A percentile compares a stretch with the other conserved stretches of the same genome.
These are phyloP conservation scores for Sebastes hopkinsi DNA, from an alignment of 2,797 vertebrate genomes.

Conservation along the genomic window DNA sequence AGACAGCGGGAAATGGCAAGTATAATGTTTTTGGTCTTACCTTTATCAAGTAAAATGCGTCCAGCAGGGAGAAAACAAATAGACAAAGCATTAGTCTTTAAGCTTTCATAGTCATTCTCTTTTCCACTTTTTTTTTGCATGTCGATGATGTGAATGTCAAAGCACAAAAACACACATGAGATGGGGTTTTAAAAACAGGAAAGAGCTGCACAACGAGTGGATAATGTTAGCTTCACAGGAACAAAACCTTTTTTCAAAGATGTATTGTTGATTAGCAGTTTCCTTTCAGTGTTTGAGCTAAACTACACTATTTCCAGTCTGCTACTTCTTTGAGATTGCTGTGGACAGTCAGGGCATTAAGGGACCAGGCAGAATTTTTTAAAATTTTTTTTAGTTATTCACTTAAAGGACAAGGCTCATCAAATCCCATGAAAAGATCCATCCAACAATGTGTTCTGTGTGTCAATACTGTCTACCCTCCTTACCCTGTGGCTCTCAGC, in stretches of 20 bases:
- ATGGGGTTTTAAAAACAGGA: neutral
- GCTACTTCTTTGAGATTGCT: neutral
- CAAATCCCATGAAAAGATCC: neutral
- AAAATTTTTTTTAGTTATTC: neutral
- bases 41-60: conserved; percentile 18
- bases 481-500: neutral
- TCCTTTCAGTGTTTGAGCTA: neutral
- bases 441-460: neutral
- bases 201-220: neutral
- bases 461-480: neutral
- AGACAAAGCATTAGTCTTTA: neutral
- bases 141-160: neutral
- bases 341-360: neutral
- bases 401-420: neutral
- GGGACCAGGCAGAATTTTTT: neutral
- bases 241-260: neutral
- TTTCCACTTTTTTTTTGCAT: neutral
- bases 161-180: neutral
- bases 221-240: neutral
- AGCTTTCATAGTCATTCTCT: neutral
- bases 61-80: neutral
- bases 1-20: neutral
- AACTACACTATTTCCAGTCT: neutral
- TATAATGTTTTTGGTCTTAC: conserved; percentile 24
- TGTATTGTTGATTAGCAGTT: neutral